Evolutionary conservation across 2,888 invertebrate species (phyloP).

Genomic region (Auanema sp.): DNA sequence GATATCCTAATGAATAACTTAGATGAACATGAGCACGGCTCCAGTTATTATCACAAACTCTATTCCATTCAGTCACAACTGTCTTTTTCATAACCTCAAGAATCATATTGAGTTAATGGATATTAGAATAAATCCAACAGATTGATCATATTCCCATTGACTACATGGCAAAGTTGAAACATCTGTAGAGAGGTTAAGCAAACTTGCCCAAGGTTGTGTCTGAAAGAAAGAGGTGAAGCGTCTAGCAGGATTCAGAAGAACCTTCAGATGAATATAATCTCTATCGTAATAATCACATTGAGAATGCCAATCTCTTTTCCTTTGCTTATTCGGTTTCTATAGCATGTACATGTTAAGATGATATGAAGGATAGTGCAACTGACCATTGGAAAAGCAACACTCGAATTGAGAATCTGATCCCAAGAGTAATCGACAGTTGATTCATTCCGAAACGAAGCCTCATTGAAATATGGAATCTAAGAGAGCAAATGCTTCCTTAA

Average conservation of each 20-base stretch:
- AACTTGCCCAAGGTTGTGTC: constrained; percentile 26
- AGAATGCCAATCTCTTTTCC: constrained; percentile 40
- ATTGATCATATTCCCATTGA: constrained; percentile 59
- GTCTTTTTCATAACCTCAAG: constrained; percentile 53
- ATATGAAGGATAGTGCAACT: not conserved
- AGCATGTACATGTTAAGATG: constrained; percentile 3
- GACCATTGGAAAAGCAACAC: constrained; percentile 52
- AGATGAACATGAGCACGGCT: constrained; percentile 61
- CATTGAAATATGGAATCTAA: constrained; percentile 56
- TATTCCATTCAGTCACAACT: constrained; percentile 22
- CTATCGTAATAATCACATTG: constrained; percentile 48
- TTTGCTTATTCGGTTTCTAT: constrained; percentile 38
- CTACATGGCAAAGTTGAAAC: constrained; percentile 29
- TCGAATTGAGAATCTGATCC: constrained; percentile 55
- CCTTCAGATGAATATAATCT: constrained; percentile 41
- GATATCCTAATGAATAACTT: constrained; percentile 62
- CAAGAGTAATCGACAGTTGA: constrained; percentile 52
- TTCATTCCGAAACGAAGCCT: constrained; percentile 39
- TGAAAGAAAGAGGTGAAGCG: constrained; percentile 1
- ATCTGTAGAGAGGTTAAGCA: constrained; percentile 12
- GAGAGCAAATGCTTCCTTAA: constrained; percentile 6
- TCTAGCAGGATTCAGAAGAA: constrained; percentile 2
- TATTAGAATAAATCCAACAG: constrained; percentile 26
- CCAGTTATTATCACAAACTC: constrained; percentile 54
- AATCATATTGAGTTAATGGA: not conserved